Evolutionary conservation across 2,797 vertebrate genomes (phyloP), one percentile per base, ranked within the genome.

Genomic region (Acrossocheilus wenchowensis): DNA sequence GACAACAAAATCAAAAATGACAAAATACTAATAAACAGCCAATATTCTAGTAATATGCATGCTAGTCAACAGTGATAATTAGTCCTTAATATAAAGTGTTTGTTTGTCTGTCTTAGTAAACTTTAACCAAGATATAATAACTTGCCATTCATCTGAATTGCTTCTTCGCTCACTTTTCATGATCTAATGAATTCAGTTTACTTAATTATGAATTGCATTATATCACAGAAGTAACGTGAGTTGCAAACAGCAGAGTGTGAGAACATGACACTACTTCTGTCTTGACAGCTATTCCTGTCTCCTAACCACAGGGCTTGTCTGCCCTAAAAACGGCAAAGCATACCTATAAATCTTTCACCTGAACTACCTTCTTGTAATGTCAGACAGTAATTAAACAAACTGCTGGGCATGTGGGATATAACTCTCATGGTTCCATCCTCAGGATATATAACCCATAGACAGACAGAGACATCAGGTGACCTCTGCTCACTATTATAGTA

Each of bases 311-410:
- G 11, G n/a, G 39, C 64, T 83, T 66, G 23, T 78, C 21, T 84
- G 30, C 14, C 45, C 34, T 52, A 39, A 39, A 84, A 75, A 64
- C 2, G 1, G 21, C 73, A 36, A 68, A 66, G 43, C 19, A n/a
- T 26, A 26, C 34, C 72, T 68, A 68, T 77, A 66, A 78, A 84
- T 69, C 17, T 84, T 78, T 84, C 73, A 78, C 60, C 34, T 69
- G 14, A 43, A 45, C 9, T 43, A 23, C 50, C 17, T 36, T 41
- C 11, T 81, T 81, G 34, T 62, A 52, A 75, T 41, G 43, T 78
- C 45, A 66, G 82, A n/a, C 4, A n/a, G 34, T 23, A 78, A 43
- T 84, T 68, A 78, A 69, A 54, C n/a, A 39, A n/a, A 77, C 14
- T 62, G n/a, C 41, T 39, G 21, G 17, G 30, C 72, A 41, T 66